Evolutionary conservation across 2,113 vertebrate genomes (phyloP).

Genomic region (Aythya baeri): DNA sequence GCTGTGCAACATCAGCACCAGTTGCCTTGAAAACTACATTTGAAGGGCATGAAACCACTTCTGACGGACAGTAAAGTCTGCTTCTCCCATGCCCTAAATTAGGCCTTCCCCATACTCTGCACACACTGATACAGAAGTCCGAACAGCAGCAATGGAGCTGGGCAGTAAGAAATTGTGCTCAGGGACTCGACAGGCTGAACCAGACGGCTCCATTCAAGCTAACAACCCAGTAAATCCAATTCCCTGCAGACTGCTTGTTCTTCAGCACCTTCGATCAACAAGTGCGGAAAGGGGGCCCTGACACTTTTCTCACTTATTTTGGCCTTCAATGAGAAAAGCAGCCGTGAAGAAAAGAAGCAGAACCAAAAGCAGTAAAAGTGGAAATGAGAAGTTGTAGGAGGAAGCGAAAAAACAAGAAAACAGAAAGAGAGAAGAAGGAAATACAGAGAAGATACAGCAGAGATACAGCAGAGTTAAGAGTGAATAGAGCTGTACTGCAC

Average conservation of each 20-base stretch:
- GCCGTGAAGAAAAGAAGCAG: not conserved
- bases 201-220: slow-evolving; percentile 9
- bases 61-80: not conserved
- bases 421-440: not conserved
- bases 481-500: not conserved
- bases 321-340: not conserved
- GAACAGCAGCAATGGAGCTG: not conserved
- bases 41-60: not conserved
- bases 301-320: slow-evolving; percentile 27
- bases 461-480: not conserved
- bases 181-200: not conserved
- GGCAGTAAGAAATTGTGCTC: slow-evolving; percentile 15
- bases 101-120: not conserved
- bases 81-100: not conserved
- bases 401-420: not conserved
- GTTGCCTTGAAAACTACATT: not conserved
- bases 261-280: slow-evolving; percentile 11
- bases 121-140: not conserved
- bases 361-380: not conserved
- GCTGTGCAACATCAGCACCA: not conserved
- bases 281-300: not conserved
- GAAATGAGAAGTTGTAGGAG: not conserved
- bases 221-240: slow-evolving; percentile 31
- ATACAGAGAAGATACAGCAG: not conserved
- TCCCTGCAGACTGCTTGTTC: slow-evolving; percentile 28